Evolutionary conservation across 2,888 invertebrate genomes (phyloP).

Genomic region (Scrobipalpa atriplicella): DNA sequence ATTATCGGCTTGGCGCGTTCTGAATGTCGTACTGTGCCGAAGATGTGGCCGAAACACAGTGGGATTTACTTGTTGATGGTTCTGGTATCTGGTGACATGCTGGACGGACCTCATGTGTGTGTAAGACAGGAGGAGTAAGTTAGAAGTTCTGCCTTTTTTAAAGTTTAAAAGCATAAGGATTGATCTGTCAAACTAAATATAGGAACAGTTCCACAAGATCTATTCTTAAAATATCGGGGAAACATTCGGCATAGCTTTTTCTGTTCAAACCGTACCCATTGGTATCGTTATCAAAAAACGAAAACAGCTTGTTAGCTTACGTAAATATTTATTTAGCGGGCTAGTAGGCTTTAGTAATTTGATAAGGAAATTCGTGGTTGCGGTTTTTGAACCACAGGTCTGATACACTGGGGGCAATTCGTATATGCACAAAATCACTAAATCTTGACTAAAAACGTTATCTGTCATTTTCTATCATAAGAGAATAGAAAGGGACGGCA

Average conservation of each 20-base stretch:
- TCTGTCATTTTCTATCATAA: too few relatives aligned
- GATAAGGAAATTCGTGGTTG: background rate
- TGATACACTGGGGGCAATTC: too few relatives aligned
- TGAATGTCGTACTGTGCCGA: background rate
- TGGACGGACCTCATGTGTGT: slow-evolving; percentile 2
- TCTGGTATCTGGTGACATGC: background rate
- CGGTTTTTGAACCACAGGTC: background rate
- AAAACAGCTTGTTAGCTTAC: background rate
- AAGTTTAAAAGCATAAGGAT: background rate
- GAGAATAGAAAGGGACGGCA: too few relatives aligned
- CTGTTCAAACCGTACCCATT: too few relatives aligned
- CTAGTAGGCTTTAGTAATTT: background rate
- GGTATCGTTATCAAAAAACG: background rate
- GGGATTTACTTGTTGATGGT: background rate
- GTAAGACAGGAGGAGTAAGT: slow-evolving; percentile 13
- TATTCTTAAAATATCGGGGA: too few relatives aligned
- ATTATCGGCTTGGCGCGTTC: background rate
- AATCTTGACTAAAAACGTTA: too few relatives aligned
- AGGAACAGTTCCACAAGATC: too few relatives aligned
- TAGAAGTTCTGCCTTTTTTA: too few relatives aligned
- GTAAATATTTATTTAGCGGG: background rate
- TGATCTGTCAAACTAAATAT: too few relatives aligned
- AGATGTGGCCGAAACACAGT: background rate
- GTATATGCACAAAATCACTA: too few relatives aligned
- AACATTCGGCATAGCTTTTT: too few relatives aligned